phyloP scores from a whole-genome alignment of 2,888 invertebrate genomes.

The Leptinotarsa peninsularis region DNA sequence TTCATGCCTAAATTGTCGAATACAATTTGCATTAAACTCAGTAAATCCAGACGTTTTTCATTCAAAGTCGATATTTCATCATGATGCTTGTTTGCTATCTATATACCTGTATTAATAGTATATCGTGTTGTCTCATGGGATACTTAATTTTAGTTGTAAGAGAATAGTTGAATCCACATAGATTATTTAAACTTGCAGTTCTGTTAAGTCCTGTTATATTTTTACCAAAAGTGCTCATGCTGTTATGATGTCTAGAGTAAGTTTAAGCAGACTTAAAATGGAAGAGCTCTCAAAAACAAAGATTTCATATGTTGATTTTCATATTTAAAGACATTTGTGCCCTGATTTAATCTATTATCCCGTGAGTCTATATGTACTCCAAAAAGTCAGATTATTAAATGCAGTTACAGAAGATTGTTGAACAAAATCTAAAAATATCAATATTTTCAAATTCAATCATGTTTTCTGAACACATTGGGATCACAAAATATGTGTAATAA shows the following conservation, averaged over 20 bases:
- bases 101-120: not conserved
- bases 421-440: too few relatives aligned
- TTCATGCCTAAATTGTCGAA: not conserved
- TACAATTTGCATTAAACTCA: not conserved
- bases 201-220: constrained; percentile 65
- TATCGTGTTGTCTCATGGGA: constrained; percentile 29
- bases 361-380: too few relatives aligned
- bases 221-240: constrained; percentile 80
- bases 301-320: constrained; percentile 26
- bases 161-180: constrained; percentile 52
- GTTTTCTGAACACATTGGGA: too few relatives aligned
- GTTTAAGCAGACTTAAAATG: constrained; percentile 46
- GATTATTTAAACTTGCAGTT: constrained; percentile 50
- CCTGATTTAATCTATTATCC: not conserved
- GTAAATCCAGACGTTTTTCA: not conserved
- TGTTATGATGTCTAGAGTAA: constrained; percentile 66
- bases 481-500: too few relatives aligned
- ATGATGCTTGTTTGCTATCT: too few relatives aligned
- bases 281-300: constrained; percentile 38
- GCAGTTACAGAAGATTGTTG: too few relatives aligned
- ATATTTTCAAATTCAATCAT: too few relatives aligned
- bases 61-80: too few relatives aligned
- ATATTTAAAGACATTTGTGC: not conserved
- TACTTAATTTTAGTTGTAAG: constrained; percentile 54
- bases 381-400: too few relatives aligned